Percentiles rank a stretch among this genome's conserved stretches.
phyloP scores from a whole-genome alignment of 2,113 vertebrate species.

The Himantopus leucocephalus region DNA sequence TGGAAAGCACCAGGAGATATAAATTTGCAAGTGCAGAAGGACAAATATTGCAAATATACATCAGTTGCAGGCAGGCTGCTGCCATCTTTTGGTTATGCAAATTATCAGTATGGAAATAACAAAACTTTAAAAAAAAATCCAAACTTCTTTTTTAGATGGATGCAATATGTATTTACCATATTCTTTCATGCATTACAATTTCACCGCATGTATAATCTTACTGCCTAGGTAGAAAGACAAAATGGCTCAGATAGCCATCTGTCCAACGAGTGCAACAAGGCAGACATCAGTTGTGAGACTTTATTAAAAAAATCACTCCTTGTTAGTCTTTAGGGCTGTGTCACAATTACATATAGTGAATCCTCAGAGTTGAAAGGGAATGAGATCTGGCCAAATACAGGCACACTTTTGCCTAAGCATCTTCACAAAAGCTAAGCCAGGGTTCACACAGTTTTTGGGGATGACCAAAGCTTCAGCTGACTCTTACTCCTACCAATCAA shows the following conservation, averaged over 20 bases:
- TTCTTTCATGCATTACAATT: not conserved
- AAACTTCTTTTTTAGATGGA: not conserved
- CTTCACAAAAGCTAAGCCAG: not conserved
- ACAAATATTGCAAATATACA: not conserved
- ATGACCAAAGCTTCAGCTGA: not conserved
- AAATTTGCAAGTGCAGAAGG: not conserved
- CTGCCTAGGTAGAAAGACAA: not conserved
- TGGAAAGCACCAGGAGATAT: not conserved
- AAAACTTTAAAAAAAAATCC: not conserved
- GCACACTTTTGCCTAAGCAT: accelerated
- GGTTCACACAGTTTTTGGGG: accelerated
- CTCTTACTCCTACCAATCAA: not conserved
- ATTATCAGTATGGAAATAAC: not conserved
- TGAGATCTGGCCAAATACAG: not conserved
- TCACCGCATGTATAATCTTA: not conserved
- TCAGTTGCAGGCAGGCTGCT: not conserved
- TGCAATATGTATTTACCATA: not conserved
- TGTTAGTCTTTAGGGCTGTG: not conserved
- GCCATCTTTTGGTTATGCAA: not conserved
- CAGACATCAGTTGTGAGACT: not conserved
- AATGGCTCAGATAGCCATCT: not conserved
- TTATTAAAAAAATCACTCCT: not conserved
- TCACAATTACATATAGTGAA: not conserved
- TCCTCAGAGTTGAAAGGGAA: not conserved
- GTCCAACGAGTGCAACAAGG: not conserved